Conservation (phyloP, 2,113 vertebrate species). For the Bubalus kerabau region DNA sequence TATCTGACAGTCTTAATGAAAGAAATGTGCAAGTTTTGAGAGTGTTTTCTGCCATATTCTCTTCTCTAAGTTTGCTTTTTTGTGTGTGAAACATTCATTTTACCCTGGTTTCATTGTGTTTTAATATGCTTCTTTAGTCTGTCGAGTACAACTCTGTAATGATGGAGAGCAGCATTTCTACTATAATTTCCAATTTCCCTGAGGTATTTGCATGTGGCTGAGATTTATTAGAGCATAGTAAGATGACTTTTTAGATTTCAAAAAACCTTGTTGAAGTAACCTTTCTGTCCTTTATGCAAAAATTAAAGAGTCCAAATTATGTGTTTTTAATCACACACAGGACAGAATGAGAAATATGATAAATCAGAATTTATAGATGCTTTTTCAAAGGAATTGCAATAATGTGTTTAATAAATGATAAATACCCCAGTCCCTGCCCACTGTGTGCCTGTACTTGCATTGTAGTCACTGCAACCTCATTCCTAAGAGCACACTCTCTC, state of each 20-base stretch:
- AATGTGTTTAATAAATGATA: not conserved
- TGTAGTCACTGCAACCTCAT: accelerated
- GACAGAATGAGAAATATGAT: not conserved
- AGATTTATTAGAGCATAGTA: not conserved
- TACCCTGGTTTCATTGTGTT: not conserved
- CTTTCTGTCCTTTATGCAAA: not conserved
- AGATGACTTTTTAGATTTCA: slow-evolving; percentile 35
- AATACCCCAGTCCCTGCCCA: not conserved
- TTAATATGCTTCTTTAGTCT: slow-evolving; percentile 17
- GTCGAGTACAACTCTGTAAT: not conserved
- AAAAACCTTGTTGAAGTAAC: not conserved
- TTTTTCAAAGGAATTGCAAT: not conserved
- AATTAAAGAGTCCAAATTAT: not conserved
- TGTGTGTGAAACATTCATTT: slow-evolving; percentile 19
- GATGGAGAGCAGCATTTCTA: not conserved
- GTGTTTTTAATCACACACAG: not conserved
- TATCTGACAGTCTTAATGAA: slow-evolving; percentile 60
- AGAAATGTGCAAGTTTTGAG: not conserved
- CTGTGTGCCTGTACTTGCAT: accelerated
- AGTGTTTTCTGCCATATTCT: not conserved
- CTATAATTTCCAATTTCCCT: slow-evolving; percentile 4
- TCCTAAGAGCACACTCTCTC: accelerated
- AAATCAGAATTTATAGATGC: not conserved
- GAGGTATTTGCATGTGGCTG: not conserved
- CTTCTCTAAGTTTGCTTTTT: slow-evolving; percentile 15